Percentiles rank a stretch among this genome's conserved stretches.
phyloP scores from a whole-genome alignment of 92 coral and sea anemone species.

The Umimayanthus kanabou region DNA sequence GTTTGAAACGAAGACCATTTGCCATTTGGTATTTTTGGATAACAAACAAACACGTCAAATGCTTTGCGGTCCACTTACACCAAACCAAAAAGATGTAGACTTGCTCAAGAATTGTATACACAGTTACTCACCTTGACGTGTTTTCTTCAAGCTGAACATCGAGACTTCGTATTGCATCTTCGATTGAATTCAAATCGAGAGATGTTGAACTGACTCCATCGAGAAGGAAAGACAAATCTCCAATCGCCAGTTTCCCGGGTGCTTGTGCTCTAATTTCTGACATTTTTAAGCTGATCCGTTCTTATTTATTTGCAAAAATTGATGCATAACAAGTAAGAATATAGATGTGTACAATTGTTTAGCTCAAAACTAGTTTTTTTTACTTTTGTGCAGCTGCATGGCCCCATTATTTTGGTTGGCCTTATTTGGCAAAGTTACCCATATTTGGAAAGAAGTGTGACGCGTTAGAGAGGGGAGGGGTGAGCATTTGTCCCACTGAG shows the following conservation, averaged over 20 bases:
- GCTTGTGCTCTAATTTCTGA: slow-evolving; percentile 7
- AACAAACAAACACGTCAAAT: neutral
- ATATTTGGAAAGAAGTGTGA: neutral
- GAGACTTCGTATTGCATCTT: slow-evolving; percentile 56
- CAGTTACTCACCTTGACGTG: slow-evolving; percentile 53
- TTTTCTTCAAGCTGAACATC: slow-evolving; percentile 65
- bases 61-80: neutral
- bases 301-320: neutral
- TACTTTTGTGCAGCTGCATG: neutral
- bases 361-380: neutral
- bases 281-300: slow-evolving; percentile 8
- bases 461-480: neutral
- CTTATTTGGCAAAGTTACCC: neutral
- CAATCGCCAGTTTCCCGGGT: slow-evolving; percentile 41
- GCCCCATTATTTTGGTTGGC: slow-evolving; percentile 15
- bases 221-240: slow-evolving; percentile 55
- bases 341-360: neutral
- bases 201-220: slow-evolving; percentile 59
- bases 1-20: neutral
- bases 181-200: slow-evolving; percentile 60
- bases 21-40: neutral
- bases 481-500: no score
- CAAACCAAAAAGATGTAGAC: neutral
- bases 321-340: slow-evolving; percentile 11
- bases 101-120: neutral